Percentiles rank a stretch among this genome's conserved stretches.
These are phyloP conservation scores for Chrysolina oricalcia DNA, from an alignment of 2,888 invertebrate genomes.

Conservation along the genomic window DNA sequence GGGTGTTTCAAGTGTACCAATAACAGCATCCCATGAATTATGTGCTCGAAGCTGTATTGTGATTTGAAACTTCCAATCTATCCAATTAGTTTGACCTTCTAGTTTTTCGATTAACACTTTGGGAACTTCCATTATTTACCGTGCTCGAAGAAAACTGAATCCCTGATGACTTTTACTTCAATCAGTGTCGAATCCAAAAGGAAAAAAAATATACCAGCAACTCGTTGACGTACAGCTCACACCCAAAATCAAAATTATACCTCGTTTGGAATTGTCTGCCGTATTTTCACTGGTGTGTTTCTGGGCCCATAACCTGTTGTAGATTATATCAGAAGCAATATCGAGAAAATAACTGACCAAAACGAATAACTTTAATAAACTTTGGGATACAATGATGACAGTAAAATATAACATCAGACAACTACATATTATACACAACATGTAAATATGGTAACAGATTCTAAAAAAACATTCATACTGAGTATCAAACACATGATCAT, in stretches of 20 bases:
- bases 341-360: background rate
- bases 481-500: too few species aligned
- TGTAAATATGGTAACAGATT: too few species aligned
- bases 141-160: background rate
- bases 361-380: background rate
- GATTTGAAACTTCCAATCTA: slow-evolving; percentile 30
- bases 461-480: too few species aligned
- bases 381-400: too few species aligned
- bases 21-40: slow-evolving; percentile 15
- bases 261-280: background rate
- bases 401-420: too few species aligned
- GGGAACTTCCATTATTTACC: background rate
- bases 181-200: background rate
- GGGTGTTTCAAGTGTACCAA: background rate
- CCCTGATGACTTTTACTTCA: background rate
- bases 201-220: background rate
- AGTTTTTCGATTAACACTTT: slow-evolving; percentile 20
- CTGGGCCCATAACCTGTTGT: slow-evolving; percentile 18
- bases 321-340: background rate
- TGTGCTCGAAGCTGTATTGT: background rate
- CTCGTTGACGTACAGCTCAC: background rate
- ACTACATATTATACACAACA: too few species aligned
- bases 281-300: slow-evolving; percentile 2
- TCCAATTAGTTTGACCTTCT: slow-evolving; percentile 20
- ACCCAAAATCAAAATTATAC: background rate